These are phyloP conservation scores for Perodicticus potto DNA, from an alignment of 2,797 vertebrate genomes.

Conservation along the genomic window DNA sequence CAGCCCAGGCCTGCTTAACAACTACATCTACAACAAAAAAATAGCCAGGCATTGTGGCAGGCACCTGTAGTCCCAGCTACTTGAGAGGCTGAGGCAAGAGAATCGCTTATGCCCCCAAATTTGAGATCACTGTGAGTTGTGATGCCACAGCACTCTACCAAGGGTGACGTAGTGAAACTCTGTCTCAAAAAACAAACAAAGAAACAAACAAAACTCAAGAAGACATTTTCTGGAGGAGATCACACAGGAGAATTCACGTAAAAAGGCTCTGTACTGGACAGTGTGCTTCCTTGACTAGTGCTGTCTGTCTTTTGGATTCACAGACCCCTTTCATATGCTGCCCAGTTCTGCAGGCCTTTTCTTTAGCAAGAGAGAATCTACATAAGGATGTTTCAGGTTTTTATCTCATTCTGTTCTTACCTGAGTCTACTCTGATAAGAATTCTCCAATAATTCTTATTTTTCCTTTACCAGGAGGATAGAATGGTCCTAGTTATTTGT, in stretches of 20 bases:
- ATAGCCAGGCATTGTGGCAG: too few relatives aligned
- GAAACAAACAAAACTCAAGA: background rate
- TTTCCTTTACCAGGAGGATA: conserved; percentile 30
- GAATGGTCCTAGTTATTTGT: background rate
- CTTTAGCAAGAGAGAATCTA: background rate
- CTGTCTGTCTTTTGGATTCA: background rate
- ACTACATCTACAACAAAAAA: too few relatives aligned
- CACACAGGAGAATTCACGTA: background rate
- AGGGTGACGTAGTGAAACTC: too few relatives aligned
- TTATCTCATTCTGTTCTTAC: conserved; percentile 9
- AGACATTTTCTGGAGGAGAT: background rate
- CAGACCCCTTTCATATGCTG: background rate
- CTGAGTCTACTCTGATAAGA: background rate
- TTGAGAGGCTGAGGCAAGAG: too few relatives aligned
- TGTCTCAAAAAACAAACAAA: background rate
- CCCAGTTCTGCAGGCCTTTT: background rate
- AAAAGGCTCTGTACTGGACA: background rate
- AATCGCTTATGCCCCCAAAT: too few relatives aligned
- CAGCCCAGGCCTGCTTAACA: too few relatives aligned
- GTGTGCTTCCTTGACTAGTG: background rate
- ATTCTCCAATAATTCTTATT: background rate
- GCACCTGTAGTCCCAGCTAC: too few relatives aligned
- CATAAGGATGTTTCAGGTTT: background rate
- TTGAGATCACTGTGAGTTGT: too few relatives aligned
- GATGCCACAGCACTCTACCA: too few relatives aligned